Evolutionary conservation across 2,797 vertebrate genomes (phyloP), one percentile per base, ranked within the genome.

Genomic region (Poeciliopsis paucimaculata): DNA sequence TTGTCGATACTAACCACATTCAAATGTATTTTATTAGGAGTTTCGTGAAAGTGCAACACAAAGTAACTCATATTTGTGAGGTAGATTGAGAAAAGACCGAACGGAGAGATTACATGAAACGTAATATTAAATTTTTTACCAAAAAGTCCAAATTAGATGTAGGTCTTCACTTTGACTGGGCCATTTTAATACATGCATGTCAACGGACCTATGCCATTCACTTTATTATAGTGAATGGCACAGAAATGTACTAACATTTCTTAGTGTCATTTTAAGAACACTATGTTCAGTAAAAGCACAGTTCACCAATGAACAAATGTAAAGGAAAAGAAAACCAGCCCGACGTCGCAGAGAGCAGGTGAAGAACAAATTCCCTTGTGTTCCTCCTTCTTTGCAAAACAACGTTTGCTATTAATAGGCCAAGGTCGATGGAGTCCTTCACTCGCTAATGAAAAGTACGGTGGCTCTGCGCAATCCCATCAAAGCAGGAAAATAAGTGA

Each of bases 401-500:
- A 90, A 77, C 73, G 81, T 84, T 77, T 74, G 73, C 79, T 90
- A 89, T 88, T 85, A 91, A 81, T 94, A 93, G 93, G 89, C 87
- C 92, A 92, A 92, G 93, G 92, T 92, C 78, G 78, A 80, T 20
- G 1, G 82, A 87, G 87, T 89, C 84, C 68, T 89, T 83, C 73
- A 46, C 72, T 77, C 34, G 49, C 84, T 90, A 92, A 93, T 93
- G 87, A 91, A 89, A 88, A 84, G 77, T 77, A 79, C 76, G 83
- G 80, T 68, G 77, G 77, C 81, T 86, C 80, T 75, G 83, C 62
- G 83, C 80, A 62, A 82, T 79, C 85, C 82, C 84, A 83, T 93
- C 92, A 93, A 86, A 80, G 85, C 28, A 78, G 72, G 47, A 89
- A 90, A 87, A 90, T 88, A 89, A 87, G 81, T 92, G 92, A 93